Conservation (phyloP, 2,888 invertebrate genomes). For the Magallana nippona region DNA sequence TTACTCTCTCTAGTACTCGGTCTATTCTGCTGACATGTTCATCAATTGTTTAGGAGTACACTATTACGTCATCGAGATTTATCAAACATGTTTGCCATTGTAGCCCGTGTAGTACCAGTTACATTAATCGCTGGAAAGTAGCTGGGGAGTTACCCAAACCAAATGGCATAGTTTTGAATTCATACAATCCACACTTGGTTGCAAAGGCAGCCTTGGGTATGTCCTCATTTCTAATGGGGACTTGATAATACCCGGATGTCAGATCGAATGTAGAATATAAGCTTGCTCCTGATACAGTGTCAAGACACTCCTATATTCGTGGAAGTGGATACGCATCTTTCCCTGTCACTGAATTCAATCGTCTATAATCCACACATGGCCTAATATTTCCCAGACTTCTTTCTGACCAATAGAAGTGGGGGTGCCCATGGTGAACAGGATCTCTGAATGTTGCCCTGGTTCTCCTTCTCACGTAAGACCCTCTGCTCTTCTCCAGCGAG, state of each 20-base stretch:
- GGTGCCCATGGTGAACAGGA: too few relatives aligned
- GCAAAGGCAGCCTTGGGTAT: constrained; percentile 55
- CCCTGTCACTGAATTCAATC: background rate
- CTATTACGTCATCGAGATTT: constrained; percentile 59
- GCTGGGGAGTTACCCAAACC: constrained; percentile 57
- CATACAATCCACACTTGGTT: constrained; percentile 51
- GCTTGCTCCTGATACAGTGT: constrained; percentile 36
- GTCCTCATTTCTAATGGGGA: constrained; percentile 47
- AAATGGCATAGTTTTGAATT: constrained; percentile 59
- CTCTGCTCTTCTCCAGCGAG: too few relatives aligned
- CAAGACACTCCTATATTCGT: constrained; percentile 28
- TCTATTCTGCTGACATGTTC: constrained; percentile 32
- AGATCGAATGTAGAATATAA: constrained; percentile 55
- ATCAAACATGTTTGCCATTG: constrained; percentile 47
- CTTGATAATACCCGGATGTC: constrained; percentile 52
- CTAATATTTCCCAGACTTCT: constrained; percentile 7
- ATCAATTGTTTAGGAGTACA: constrained; percentile 45
- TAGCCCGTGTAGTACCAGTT: constrained; percentile 51
- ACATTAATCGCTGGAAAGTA: constrained; percentile 59
- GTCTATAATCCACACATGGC: constrained; percentile 3
- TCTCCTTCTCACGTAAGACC: too few relatives aligned
- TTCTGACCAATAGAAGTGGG: too few relatives aligned
- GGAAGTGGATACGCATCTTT: background rate
- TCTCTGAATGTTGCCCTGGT: too few relatives aligned
- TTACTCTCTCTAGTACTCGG: constrained; percentile 34